A percentile compares a stretch with the other conserved stretches of the same genome.
phyloP scores from a whole-genome alignment of 1,140 invertebrate genomes.

The Drosophila athabasca region DNA sequence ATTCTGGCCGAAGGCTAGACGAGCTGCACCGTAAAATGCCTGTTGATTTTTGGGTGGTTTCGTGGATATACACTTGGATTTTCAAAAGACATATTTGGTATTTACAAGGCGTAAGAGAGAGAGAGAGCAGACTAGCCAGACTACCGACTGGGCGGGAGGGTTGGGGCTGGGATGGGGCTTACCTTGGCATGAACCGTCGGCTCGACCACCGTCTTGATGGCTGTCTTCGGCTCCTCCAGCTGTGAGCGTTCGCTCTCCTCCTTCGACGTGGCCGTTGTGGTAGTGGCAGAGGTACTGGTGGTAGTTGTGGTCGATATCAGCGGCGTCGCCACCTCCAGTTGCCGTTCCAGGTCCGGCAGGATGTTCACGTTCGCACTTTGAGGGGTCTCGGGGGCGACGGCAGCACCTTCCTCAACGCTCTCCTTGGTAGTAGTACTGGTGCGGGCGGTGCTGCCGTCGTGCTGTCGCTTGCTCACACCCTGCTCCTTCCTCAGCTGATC shows the following conservation, averaged over 20 bases:
- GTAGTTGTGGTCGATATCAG: conserved; percentile 70
- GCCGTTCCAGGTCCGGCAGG: conserved; percentile 69
- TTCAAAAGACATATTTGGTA: conserved; percentile 68
- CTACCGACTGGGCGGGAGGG: conserved; percentile 23
- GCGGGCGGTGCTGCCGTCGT: conserved; percentile 61
- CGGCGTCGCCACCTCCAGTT: conserved; percentile 73
- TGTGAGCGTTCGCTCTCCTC: conserved; percentile 64
- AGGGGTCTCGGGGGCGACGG: conserved; percentile 35
- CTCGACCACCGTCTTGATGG: conserved; percentile 47
- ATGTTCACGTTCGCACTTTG: conserved; percentile 21
- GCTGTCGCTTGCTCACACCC: conserved; percentile 46
- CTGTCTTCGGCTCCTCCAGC: conserved; percentile 64
- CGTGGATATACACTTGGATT: conserved; percentile 77
- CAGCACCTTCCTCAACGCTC: conserved; percentile 57
- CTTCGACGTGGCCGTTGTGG: conserved; percentile 64
- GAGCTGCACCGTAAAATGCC: conserved; percentile 80
- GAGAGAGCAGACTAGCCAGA: conserved; percentile 24
- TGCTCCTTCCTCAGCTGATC: conserved; percentile 67
- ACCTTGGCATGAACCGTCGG: conserved; percentile 61
- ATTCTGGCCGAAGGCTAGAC: conserved; percentile 81
- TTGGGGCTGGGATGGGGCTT: conserved; percentile 14
- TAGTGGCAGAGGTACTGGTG: conserved; percentile 69
- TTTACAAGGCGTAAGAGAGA: conserved; percentile 56
- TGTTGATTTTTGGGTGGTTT: conserved; percentile 81
- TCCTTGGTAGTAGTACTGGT: conserved; percentile 71